phyloP scores from a whole-genome alignment of 2,113 vertebrate species.

The Eclectus roratus region DNA sequence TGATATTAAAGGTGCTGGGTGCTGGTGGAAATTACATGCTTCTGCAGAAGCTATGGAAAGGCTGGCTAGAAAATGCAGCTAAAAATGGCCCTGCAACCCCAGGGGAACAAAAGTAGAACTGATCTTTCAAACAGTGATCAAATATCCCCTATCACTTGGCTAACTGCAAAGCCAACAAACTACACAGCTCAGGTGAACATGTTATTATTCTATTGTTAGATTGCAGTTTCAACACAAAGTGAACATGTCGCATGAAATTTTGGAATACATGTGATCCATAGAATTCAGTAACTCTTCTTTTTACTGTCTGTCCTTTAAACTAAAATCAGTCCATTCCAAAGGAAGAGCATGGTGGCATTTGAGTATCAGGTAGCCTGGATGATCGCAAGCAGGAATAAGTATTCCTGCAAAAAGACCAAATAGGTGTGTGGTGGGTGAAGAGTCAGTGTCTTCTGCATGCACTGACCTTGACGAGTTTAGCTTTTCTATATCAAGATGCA shows the following conservation, averaged over 20 bases:
- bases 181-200: neutral
- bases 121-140: slow-evolving; percentile 1
- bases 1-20: neutral
- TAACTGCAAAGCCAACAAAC: neutral
- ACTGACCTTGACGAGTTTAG: neutral
- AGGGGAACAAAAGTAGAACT: neutral
- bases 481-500: neutral
- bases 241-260: neutral
- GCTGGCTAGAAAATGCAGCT: neutral
- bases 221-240: neutral
- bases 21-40: neutral
- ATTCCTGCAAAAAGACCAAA: neutral
- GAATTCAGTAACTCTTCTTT: neutral
- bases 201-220: neutral
- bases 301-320: neutral
- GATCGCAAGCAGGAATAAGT: neutral
- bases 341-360: neutral
- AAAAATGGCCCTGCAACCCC: neutral
- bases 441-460: neutral
- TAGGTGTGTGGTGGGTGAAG: neutral
- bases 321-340: neutral
- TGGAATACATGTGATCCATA: neutral
- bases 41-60: neutral
- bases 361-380: neutral
- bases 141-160: neutral